Percentiles rank a stretch among this genome's conserved stretches.
These are phyloP conservation scores for Picathartes gymnocephalus DNA, from an alignment of 2,113 vertebrate genomes.

Conservation along the genomic window DNA sequence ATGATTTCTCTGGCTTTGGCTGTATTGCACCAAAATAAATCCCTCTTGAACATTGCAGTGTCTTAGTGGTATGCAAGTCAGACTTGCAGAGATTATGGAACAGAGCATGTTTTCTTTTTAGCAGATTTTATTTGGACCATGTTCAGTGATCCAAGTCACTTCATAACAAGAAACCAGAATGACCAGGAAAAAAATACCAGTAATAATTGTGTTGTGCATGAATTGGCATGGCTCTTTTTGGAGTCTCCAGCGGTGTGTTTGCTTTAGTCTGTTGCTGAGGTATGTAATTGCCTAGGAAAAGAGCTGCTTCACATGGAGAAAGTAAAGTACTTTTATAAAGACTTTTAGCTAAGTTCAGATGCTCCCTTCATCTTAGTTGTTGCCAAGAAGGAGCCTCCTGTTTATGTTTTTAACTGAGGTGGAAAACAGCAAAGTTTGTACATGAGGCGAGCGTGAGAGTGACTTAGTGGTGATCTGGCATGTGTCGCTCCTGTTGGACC, in stretches of 20 bases:
- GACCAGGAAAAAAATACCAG: background rate
- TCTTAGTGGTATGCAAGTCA: background rate
- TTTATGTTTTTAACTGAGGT: background rate
- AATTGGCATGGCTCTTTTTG: background rate
- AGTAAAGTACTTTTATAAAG: background rate
- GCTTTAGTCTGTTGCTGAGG: background rate
- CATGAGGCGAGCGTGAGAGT: fast-evolving
- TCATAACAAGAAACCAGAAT: background rate
- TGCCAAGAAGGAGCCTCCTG: background rate
- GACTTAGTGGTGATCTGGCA: background rate
- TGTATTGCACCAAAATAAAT: background rate
- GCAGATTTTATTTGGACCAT: background rate
- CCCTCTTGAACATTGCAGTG: background rate
- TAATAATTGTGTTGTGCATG: background rate
- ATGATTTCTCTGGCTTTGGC: background rate
- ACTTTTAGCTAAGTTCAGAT: background rate
- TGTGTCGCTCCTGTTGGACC: background rate
- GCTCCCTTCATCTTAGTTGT: background rate
- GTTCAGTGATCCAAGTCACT: background rate
- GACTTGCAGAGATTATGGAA: background rate
- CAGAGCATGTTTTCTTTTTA: background rate
- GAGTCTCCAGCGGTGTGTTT: background rate
- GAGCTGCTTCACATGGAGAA: background rate
- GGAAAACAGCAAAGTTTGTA: background rate
- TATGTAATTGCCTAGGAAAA: background rate